Base-by-base conservation (phyloP, 1,140 invertebrate genomes). In the Leptopilina clavipes region DNA sequence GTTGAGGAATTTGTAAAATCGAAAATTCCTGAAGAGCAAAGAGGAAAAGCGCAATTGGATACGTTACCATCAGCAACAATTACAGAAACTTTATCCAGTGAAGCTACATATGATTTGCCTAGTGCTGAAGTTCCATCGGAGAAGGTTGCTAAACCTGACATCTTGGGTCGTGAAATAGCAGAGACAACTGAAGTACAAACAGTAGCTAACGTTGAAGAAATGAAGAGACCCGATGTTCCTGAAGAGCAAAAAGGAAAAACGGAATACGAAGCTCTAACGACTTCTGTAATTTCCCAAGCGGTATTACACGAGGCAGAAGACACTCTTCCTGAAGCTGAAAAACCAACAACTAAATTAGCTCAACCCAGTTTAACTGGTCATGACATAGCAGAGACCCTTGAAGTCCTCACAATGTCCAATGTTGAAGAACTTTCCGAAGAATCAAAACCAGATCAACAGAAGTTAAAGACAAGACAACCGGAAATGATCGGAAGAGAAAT, bases 101-200 rank as follows among this genome's bases (percentile, higher is more conserved):
- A 87, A 76, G 72, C 44, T 17, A 84, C 85, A 80, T 56, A 76
- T 8, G 73, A 40, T n/a, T 71, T 81, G 14, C 52, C 79, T 17
- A 71, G 52, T 31, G 22, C 76, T 6, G 83, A 83, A 73, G 54
- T 78, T 22, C 82, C 82, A 37, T 75, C 52, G 17, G 25, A 77
- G 19, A 85, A 82, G 74, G 77, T 40, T 17, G 87, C 87, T 45
- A 73, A 83, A 43, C 70, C 82, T 18, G 76, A 79, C 74, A 70
- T 89, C 77, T 71, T 70, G 14, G 78, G 87, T 77, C 84, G 79
- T 81, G 81, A 85, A 73, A 75, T 84, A 54, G 84, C 86, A 3
- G 82, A 89, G 83, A 86, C 81, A 19, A 81, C 59, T 71, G 84
- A 88, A 86, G 74, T 86, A 65, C 54, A 87, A 76, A 76, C 83